phyloP scores from a whole-genome alignment of 2,888 invertebrate genomes.

The Andricus quercusramuli region DNA sequence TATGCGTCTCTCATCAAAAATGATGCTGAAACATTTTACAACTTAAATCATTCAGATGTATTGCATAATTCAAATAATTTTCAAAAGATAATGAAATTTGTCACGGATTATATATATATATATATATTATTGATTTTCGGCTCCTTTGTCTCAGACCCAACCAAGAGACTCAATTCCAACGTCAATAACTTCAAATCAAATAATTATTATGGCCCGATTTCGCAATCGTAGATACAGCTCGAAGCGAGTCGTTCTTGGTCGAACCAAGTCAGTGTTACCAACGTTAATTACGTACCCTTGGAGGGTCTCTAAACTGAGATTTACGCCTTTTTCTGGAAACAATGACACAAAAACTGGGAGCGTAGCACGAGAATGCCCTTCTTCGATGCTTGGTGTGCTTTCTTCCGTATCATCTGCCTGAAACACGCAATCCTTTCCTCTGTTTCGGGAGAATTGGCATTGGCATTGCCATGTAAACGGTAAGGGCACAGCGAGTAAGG shows the following conservation, averaged over 20 bases:
- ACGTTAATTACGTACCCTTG: conserved; percentile 19
- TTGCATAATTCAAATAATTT: neutral
- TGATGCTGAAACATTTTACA: neutral
- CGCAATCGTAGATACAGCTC: conserved; percentile 22
- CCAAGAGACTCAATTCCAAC: neutral
- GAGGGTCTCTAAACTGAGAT: conserved; percentile 19
- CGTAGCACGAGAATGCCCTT: conserved; percentile 15
- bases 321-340: conserved; percentile 34
- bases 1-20: neutral
- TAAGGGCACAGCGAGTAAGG: conserved; percentile 49
- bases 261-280: conserved; percentile 25
- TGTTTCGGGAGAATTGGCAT: conserved; percentile 10
- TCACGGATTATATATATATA: neutral
- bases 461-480: conserved; percentile 3
- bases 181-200: conserved; percentile 15
- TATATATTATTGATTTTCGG: neutral
- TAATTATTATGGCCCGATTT: conserved; percentile 27
- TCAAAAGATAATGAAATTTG: neutral
- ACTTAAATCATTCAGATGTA: neutral
- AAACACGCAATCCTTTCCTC: conserved; percentile 46
- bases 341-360: conserved; percentile 35
- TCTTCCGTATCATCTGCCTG: conserved; percentile 30
- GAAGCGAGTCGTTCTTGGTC: neutral
- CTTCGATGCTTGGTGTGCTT: conserved; percentile 17
- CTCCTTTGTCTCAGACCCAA: conserved; percentile 19